Percentiles rank a stretch among this genome's conserved stretches.
Conservation (phyloP, 2,888 invertebrate genomes). For the Thereva unica region DNA sequence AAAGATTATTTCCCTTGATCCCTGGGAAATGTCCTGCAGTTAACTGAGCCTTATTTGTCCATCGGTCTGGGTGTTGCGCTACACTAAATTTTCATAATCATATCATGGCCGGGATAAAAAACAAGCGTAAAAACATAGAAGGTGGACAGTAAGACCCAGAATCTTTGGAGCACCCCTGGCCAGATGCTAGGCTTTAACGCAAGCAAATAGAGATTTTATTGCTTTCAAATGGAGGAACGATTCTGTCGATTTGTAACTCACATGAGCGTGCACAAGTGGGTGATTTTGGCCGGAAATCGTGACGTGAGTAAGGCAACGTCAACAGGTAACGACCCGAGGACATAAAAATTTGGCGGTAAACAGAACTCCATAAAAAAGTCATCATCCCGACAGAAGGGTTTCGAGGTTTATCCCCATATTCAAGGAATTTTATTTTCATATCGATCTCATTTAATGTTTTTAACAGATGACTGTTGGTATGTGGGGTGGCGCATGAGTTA, state of each 20-base stretch:
- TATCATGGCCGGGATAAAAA: conserved; percentile 22
- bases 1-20: conserved; percentile 39
- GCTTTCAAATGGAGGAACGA: conserved; percentile 22
- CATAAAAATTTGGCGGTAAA: too few species aligned
- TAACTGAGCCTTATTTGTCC: conserved; percentile 21
- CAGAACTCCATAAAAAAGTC: too few species aligned
- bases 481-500: too few species aligned
- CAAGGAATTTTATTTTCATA: too few species aligned
- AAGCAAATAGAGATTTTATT: conserved; percentile 41
- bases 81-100: conserved; percentile 41
- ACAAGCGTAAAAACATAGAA: conserved; percentile 10
- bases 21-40: conserved; percentile 10
- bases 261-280: conserved; percentile 21
- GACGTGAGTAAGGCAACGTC: conserved; percentile 7
- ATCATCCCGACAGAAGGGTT: too few species aligned
- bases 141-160: conserved; percentile 6
- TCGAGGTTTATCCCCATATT: too few species aligned
- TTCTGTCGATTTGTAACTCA: conserved; percentile 27
- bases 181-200: conserved; percentile 1
- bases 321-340: too few species aligned
- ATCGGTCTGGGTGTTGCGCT: conserved; percentile 2
- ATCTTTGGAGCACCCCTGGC: conserved; percentile 14
- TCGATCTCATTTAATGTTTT: too few species aligned
- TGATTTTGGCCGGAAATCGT: conserved; percentile 24
- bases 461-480: too few species aligned